A percentile compares a stretch with the other conserved stretches of the same genome.
Evolutionary conservation across 2,113 vertebrate species (phyloP).

Genomic region (Romanogobio albipinnatus): DNA sequence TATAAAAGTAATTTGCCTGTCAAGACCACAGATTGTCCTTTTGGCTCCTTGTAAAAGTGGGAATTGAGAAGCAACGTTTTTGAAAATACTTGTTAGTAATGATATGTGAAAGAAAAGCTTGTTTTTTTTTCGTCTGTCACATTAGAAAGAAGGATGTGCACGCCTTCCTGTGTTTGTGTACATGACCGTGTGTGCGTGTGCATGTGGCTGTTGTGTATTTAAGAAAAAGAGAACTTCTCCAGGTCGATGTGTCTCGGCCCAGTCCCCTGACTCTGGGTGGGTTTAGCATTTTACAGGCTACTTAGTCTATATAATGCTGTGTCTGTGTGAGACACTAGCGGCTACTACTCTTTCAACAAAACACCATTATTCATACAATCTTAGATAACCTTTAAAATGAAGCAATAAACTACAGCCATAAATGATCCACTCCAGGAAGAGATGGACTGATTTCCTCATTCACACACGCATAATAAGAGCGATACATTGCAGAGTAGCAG

Average conservation of each 20-base stretch:
- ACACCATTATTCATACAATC: conserved; percentile 7
- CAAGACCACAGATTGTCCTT: not conserved
- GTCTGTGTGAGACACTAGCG: not conserved
- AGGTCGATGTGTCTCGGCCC: not conserved
- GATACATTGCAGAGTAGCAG: not conserved
- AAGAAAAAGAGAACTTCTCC: not conserved
- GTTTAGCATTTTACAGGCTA: conserved; percentile 27
- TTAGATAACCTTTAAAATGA: conserved; percentile 39
- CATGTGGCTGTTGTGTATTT: not conserved
- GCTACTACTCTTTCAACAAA: conserved; percentile 15
- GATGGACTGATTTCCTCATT: conserved; percentile 35
- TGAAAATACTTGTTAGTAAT: not conserved
- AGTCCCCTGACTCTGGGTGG: conserved; percentile 28
- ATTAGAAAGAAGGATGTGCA: conserved; percentile 8
- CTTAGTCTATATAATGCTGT: not conserved
- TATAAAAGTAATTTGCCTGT: not conserved
- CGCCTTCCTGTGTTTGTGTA: conserved; percentile 16
- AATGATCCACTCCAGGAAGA: conserved; percentile 45
- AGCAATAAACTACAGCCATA: not conserved
- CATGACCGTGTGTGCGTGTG: not conserved
- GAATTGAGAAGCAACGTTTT: not conserved
- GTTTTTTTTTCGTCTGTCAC: not conserved
- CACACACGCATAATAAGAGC: not conserved
- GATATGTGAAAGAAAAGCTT: not conserved
- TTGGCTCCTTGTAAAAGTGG: not conserved